phyloP scores from a whole-genome alignment of 2,797 vertebrate species.

The Urocyon cinereoargenteus region DNA sequence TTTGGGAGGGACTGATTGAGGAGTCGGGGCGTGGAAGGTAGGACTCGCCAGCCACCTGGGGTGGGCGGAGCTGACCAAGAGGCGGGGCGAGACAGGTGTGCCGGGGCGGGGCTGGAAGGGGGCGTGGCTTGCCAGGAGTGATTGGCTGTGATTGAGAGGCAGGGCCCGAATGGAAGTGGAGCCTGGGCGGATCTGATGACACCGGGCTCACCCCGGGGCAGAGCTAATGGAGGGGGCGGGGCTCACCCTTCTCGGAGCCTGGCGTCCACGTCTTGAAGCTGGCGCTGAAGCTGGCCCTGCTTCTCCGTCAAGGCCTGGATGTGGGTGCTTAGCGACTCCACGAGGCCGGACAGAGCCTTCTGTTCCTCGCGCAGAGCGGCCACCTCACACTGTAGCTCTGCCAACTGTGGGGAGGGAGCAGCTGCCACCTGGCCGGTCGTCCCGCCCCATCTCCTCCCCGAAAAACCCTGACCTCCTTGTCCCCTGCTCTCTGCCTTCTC shows the following conservation, averaged over 20 bases:
- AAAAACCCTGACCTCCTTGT: background rate
- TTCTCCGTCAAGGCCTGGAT: slow-evolving; percentile 87
- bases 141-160: background rate
- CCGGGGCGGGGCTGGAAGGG: background rate
- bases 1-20: background rate
- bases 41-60: background rate
- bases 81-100: background rate
- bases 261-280: slow-evolving; percentile 87
- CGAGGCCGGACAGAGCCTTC: slow-evolving; percentile 89
- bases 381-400: slow-evolving; percentile 89
- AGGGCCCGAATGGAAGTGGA: background rate
- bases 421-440: background rate
- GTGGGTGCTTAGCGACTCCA: slow-evolving; percentile 89
- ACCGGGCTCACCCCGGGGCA: background rate
- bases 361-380: slow-evolving; percentile 91
- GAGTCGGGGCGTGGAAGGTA: background rate
- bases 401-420: slow-evolving; percentile 82
- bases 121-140: background rate
- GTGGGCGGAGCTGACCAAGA: too few species aligned
- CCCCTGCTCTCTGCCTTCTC: background rate
- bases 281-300: slow-evolving; percentile 87
- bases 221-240: background rate
- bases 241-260: slow-evolving; percentile 90
- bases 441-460: background rate
- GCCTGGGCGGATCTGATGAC: background rate